Base-by-base conservation (phyloP, 2,113 vertebrate genomes). In the Eulemur macaco region DNA sequence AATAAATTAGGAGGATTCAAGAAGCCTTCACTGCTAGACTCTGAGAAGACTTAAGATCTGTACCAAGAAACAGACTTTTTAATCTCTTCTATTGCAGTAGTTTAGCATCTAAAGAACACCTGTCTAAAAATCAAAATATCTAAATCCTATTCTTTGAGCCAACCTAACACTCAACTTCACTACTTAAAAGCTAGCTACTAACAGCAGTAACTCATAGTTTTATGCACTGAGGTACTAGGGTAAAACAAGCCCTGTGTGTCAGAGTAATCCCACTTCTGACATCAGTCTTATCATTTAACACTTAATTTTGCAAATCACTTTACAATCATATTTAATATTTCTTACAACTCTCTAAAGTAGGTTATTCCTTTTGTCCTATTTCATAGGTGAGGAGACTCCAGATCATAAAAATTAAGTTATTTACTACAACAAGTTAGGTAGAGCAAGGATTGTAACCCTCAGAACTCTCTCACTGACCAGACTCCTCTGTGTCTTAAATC, bases 21-120 rank as follows among this genome's bases (percentile, higher is more conserved):
- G 60, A 96, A 93, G 52, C 29, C 78, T 34, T 89, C 81, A 29
- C 60, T 84, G 68, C 50, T 64, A 64, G 27, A 50, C 84, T 91
- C 76, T 82, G 52, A 92, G 68, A 86, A 82, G 52, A 91, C 50
- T 92, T 47, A 96, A 96, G 86, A 73, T 80, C 54, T 74, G 76
- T 68, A 93, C 89, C n/a, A 89, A 89, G 74, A 84, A 86, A 89
- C 1, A 13, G 29, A n/a, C 37, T 94, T 96, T 93, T 52, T 18
- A 84, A 94, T 92, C 39, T 86, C 83, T 80, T 89, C 76, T 52
- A 56, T 37, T 74, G 31, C n/a, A 31, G 47, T 47, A 76, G 78
- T 50, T 94, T 52, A 84, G 71, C 66, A 89, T 45, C 39, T 81
- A 66, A 81, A 85, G 50, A 77, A 94, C 68, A 96, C 56, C 69